phyloP scores from a whole-genome alignment of 2,113 vertebrate species.

The Hoplias malabaricus region DNA sequence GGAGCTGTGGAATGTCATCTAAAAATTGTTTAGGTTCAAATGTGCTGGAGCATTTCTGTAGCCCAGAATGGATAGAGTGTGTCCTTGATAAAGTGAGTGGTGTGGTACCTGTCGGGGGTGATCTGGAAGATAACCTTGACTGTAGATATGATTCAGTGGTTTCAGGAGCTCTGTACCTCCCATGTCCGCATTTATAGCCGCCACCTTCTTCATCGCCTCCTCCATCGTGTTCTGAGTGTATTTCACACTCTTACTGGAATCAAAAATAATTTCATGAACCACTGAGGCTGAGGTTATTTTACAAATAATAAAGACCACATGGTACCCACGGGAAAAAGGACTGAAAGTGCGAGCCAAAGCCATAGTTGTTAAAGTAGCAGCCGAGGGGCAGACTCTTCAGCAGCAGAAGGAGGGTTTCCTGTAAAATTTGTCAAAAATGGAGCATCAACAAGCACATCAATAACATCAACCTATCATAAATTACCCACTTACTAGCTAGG shows the following conservation, averaged over 20 bases:
- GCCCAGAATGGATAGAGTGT: too few species aligned
- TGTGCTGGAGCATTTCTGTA: too few species aligned
- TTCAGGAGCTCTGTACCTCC: constrained; percentile 1
- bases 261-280: neutral
- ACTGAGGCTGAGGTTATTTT: neutral
- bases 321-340: constrained; percentile 57
- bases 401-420: constrained; percentile 69
- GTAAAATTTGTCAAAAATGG: neutral
- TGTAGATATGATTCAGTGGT: constrained; percentile 7
- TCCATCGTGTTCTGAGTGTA: constrained; percentile 2
- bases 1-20: too few species aligned
- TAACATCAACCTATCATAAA: neutral
- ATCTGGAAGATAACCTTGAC: neutral
- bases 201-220: neutral
- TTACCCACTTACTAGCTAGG: too few species aligned
- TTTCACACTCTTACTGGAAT: neutral
- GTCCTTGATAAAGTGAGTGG: too few species aligned
- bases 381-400: constrained; percentile 75
- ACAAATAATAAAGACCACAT: neutral
- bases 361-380: constrained; percentile 77
- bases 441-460: neutral
- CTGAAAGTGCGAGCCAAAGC: constrained; percentile 68
- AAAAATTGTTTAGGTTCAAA: too few species aligned
- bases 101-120: neutral
- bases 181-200: neutral